Evolutionary conservation across 2,797 vertebrate genomes (phyloP).

Genomic region (Mustela erminea): DNA sequence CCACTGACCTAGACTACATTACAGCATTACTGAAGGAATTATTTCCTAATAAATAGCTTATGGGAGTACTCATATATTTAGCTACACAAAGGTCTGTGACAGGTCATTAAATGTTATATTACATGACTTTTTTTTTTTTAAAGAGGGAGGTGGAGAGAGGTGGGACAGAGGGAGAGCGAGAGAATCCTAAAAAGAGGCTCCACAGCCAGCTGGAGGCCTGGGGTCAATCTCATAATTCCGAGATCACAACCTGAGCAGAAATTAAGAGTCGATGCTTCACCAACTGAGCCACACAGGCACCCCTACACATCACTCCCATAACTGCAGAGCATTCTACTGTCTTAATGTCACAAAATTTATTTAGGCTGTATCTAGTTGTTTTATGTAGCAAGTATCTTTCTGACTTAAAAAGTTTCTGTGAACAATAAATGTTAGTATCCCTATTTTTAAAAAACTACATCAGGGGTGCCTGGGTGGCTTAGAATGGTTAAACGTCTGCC

Average conservation of each 20-base stretch:
- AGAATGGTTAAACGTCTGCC: too few species aligned
- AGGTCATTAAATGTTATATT: not conserved
- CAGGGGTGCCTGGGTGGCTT: too few species aligned
- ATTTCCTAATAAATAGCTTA: not conserved
- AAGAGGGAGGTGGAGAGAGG: not conserved
- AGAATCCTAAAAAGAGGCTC: not conserved
- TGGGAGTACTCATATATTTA: not conserved
- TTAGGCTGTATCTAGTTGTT: not conserved
- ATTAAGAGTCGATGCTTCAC: not conserved
- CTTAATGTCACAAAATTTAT: conserved; percentile 24
- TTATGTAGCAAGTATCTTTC: not conserved
- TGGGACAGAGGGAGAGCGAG: not conserved
- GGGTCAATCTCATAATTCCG: not conserved
- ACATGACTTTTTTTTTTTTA: not conserved
- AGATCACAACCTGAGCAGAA: not conserved
- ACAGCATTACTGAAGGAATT: not conserved
- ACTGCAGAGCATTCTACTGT: not conserved
- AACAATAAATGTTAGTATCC: conserved; percentile 14
- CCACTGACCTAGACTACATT: not conserved
- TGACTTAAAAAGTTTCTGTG: not conserved
- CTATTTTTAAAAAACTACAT: not conserved
- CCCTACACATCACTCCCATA: not conserved
- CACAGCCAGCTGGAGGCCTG: not conserved
- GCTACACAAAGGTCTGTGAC: not conserved
- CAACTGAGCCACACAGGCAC: not conserved